Evolutionary conservation across 53 echinoderm and acorn worm genomes (phyloP), one percentile per base, ranked within the genome.

Genomic region (Glandiceps talaboti): DNA sequence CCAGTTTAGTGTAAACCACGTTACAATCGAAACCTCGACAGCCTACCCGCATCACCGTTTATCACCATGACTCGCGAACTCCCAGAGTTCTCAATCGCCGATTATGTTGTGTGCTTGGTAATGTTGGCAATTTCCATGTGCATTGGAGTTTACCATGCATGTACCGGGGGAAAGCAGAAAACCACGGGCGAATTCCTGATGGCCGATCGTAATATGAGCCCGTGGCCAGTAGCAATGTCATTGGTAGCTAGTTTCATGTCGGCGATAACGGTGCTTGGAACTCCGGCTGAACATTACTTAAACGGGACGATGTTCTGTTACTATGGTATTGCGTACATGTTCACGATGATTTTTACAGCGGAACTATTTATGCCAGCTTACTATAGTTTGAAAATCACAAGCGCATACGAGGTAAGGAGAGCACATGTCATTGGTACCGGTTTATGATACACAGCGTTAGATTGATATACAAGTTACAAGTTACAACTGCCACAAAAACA

Each of bases 211-310:
- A 86, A 80, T 29, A 92, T 92, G 85, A 79, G 85, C 45, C 94
- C 94, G 14, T 33, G 90, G 10, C 91, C 94, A n/a, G 94, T 94
- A 25, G 87, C 89, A 14, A 87, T 89, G 77, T 94, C 94, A 0
- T 83, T 94, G 14, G 87, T 89, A 0, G 94, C 89, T 0, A 94
- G 91, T 32, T 91, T 91, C 45, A 86, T 89, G 29, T 89, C 91
- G 1, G 91, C 91, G 0, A 79, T 92, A 76, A 94, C 94, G 0
- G 85, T 94, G 0, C 84, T 92, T 10, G 94, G 94, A 0, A 89
- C 91, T 20, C 95, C 95, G n/a, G 92, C 92, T 28, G 95, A 95
- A 78, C 75, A 83, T 29, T 95, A 95, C 77, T 78, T 85, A 32
- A 77, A 88, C 73, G 95, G 95, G 0, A 30, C 83, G 26, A 92